These are phyloP conservation scores for Pseudocheirus occidentalis DNA, from an alignment of 2,797 vertebrate species.

Conservation along the genomic window DNA sequence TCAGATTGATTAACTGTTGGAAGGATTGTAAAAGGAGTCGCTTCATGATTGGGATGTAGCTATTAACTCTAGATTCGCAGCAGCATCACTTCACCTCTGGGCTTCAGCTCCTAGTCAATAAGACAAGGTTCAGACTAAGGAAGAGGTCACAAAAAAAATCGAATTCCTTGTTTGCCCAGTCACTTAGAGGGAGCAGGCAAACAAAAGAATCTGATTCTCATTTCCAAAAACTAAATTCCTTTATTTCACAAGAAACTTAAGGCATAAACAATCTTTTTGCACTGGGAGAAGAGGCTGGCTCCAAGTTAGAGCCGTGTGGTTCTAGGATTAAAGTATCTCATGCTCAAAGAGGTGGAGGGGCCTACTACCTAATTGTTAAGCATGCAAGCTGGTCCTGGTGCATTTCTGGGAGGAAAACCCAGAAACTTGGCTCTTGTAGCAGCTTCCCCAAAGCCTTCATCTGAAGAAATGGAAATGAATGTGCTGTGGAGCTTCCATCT, in stretches of 20 bases:
- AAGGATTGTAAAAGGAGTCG: background rate
- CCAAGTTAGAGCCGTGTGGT: background rate
- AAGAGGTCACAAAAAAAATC: background rate
- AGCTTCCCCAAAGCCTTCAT: background rate
- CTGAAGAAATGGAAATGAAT: background rate
- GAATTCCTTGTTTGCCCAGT: background rate
- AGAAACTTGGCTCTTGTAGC: background rate
- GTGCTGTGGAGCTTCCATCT: background rate
- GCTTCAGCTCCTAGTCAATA: background rate
- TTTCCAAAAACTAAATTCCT: background rate
- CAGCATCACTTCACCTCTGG: background rate
- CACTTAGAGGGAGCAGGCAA: background rate
- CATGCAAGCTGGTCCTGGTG: background rate
- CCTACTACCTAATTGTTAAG: accelerated
- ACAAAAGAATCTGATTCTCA: background rate
- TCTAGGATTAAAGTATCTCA: too few species aligned
- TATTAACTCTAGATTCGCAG: background rate
- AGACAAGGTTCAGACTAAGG: background rate
- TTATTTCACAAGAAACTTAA: background rate
- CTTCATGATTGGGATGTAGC: background rate
- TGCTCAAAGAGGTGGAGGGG: background rate
- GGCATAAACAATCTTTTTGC: background rate
- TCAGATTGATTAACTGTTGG: background rate
- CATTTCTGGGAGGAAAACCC: too few species aligned
- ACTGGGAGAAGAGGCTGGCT: background rate